Percentiles rank a stretch among this genome's conserved stretches.
Evolutionary conservation across 2,113 vertebrate genomes (phyloP).

Genomic region (Ameiurus melas): DNA sequence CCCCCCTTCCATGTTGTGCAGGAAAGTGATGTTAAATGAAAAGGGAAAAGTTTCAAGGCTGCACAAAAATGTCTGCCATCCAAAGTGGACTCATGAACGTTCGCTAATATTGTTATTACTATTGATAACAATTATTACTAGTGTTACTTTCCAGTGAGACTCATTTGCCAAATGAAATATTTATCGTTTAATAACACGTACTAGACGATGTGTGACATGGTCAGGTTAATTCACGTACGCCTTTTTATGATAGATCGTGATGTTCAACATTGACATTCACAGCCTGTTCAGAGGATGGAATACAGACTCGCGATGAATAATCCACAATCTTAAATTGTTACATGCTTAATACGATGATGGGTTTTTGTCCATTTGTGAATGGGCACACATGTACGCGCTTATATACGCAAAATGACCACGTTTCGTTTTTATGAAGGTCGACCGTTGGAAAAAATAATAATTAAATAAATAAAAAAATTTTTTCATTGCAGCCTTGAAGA

Average conservation of each 20-base stretch:
- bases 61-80: slow-evolving; percentile 51
- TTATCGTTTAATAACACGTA: neutral
- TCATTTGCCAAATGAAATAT: neutral
- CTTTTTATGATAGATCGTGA: neutral
- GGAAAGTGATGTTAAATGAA: slow-evolving; percentile 65
- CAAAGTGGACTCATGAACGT: slow-evolving; percentile 10
- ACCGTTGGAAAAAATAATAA: neutral
- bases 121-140: neutral
- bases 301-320: neutral
- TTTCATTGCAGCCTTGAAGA: slow-evolving; percentile 65
- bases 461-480: neutral
- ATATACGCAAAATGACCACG: neutral
- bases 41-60: slow-evolving; percentile 62
- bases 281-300: neutral
- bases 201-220: neutral
- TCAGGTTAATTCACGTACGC: neutral
- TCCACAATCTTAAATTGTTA: neutral
- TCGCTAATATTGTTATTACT: neutral
- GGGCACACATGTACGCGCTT: neutral
- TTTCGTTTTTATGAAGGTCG: neutral
- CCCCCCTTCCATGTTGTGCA: slow-evolving; percentile 29
- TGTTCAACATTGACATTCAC: neutral
- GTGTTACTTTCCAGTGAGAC: neutral
- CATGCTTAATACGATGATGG: neutral
- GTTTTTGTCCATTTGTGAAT: neutral